A percentile compares a stretch with the other conserved stretches of the same genome.
Conservation (phyloP, 2,888 invertebrate species). For the Agriopis leucophaearia region DNA sequence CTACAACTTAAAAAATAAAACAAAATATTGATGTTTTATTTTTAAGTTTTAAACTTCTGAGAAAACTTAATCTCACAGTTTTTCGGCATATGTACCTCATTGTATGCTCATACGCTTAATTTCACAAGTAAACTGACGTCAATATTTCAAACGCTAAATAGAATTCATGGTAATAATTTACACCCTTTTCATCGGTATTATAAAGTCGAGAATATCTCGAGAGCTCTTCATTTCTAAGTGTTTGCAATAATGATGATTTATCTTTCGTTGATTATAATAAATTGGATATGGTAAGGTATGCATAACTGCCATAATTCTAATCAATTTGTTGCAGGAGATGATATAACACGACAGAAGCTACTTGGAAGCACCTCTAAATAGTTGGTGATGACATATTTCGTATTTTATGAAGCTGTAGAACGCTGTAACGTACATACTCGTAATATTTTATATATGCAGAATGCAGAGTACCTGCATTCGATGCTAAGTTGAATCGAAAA, state of each 20-base stretch:
- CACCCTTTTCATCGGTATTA: neutral
- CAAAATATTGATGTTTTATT: no score
- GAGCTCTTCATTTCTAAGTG: neutral
- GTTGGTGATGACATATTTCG: neutral
- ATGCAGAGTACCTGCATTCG: no score
- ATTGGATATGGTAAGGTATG: slow-evolving; percentile 9
- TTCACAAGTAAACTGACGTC: slow-evolving; percentile 17
- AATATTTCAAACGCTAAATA: neutral
- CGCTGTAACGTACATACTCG: neutral
- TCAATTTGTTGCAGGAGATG: slow-evolving; percentile 9
- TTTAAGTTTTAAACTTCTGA: no score
- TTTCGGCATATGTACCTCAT: no score
- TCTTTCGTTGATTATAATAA: slow-evolving; percentile 21
- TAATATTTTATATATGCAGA: no score
- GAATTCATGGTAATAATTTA: neutral
- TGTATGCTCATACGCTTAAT: slow-evolving; percentile 9
- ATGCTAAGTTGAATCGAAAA: no score
- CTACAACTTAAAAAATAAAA: no score
- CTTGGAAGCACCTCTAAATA: neutral
- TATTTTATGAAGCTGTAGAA: neutral
- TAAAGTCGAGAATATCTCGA: slow-evolving; percentile 1
- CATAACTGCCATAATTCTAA: slow-evolving; percentile 6
- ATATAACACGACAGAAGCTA: slow-evolving; percentile 10
- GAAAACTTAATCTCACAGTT: no score
- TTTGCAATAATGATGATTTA: slow-evolving; percentile 20